Evolutionary conservation across 35 echinoderm and acorn worm species (phyloP).

Genomic region (Ophioderma brevispina): DNA sequence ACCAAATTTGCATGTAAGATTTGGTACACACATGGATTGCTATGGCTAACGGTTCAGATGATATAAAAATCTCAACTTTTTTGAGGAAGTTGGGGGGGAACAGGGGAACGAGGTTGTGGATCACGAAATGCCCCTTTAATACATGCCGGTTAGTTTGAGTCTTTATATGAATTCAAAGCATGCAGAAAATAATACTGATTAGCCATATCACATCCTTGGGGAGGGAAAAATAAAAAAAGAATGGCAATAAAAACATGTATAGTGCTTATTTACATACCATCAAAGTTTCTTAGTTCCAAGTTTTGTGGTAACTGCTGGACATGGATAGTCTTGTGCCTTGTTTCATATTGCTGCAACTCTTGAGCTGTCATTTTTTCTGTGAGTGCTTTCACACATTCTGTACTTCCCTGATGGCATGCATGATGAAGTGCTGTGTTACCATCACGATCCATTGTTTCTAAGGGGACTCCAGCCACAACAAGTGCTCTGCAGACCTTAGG

Average conservation of each 20-base stretch:
- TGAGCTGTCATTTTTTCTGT: conserved; percentile 25
- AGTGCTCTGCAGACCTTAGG: conserved; percentile 58
- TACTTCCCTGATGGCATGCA: conserved; percentile 48
- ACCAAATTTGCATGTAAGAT: no score
- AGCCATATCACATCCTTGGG: no score
- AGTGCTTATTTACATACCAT: conserved; percentile 68
- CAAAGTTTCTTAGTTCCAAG: conserved; percentile 84
- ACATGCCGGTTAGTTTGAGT: no score
- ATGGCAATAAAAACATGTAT: neutral
- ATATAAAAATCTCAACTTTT: no score
- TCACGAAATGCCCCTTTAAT: no score
- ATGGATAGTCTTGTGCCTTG: neutral
- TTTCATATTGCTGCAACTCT: conserved; percentile 41
- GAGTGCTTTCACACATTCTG: conserved; percentile 58
- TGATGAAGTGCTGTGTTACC: conserved; percentile 83
- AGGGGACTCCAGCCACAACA: conserved; percentile 49
- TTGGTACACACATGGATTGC: no score
- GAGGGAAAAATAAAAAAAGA: no score
- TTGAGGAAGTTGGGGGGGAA: no score
- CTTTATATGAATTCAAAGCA: no score
- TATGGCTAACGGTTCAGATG: no score
- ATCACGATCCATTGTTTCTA: conserved; percentile 57
- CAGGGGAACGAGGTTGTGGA: no score
- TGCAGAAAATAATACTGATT: no score
- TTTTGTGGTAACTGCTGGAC: conserved; percentile 52